Evolutionary conservation across 2,888 invertebrate genomes (phyloP), one percentile per base, ranked within the genome.

Genomic region (Byasa hedistus): DNA sequence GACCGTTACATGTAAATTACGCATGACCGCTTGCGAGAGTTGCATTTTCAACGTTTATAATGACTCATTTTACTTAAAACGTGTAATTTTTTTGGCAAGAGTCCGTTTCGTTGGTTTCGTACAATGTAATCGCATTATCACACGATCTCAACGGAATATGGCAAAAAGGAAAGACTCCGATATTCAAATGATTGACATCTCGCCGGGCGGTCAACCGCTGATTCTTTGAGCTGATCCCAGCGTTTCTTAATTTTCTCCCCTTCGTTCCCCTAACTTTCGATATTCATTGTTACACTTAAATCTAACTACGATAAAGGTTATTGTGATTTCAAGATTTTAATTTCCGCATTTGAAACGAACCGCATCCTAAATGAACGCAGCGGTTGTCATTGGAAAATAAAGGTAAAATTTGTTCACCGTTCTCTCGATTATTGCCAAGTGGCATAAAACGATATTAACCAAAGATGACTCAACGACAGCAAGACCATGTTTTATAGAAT

Each of bases 101-200:
- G 82, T 88, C 83, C 88, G 84, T 82, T 86, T 84, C 82, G 81
- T 72, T 87, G 88, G 76, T 85, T 81, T 74, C 79, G 84, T 83
- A 85, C 83, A 85, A 82, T 79, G 75, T 82, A 84, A 83, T 85
- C 77, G 76, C 76, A 80, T 83, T 89, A 90, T 90, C 90, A 84
- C 73, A 69, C 82, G 82, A 90, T 90, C 91, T 86, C 72, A 80
- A 81, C 82, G 82, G 82, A 85, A 64, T 60, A 86, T 85, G 77
- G 79, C 85, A 80, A 83, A 83, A 85, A 79, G 81, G 82, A 83
- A 86, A 83, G 86, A 86, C 85, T 81, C 83, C 76, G 80, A 83
- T 89, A 90, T 91, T 91, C 86, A 91, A 91, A 91, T 89, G 90
- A 91, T 91, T 91, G 91, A 91, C 91, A 89, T 89, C 89, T 85